These are phyloP conservation scores for Pachycephus smyrnensis DNA, from an alignment of 2,888 invertebrate species.

Conservation along the genomic window DNA sequence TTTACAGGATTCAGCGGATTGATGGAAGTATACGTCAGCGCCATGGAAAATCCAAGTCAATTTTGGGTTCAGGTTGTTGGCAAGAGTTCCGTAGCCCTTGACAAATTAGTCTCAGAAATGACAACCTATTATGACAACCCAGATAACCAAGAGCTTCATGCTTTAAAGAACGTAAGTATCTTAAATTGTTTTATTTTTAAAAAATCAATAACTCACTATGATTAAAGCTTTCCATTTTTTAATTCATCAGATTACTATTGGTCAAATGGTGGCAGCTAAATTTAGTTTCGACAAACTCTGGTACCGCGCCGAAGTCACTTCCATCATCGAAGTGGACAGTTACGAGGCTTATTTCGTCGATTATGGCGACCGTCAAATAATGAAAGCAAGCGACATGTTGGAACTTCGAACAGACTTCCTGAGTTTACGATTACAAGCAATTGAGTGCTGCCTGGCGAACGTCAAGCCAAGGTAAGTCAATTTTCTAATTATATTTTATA, in stretches of 20 bases:
- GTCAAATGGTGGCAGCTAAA: constrained; percentile 87
- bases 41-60: constrained; percentile 80
- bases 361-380: constrained; percentile 85
- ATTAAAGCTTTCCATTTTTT: constrained; percentile 52
- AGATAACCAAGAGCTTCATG: constrained; percentile 75
- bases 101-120: constrained; percentile 85
- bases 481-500: constrained; percentile 14
- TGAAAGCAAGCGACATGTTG: constrained; percentile 75
- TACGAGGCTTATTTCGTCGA: constrained; percentile 86
- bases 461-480: constrained; percentile 72
- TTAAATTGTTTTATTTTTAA: constrained; percentile 12
- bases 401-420: constrained; percentile 83
- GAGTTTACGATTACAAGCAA: constrained; percentile 82
- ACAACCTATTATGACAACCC: constrained; percentile 80
- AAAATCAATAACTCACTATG: not conserved
- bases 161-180: constrained; percentile 56
- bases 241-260: constrained; percentile 71
- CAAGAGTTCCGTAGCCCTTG: constrained; percentile 79
- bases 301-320: constrained; percentile 82
- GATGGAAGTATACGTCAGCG: constrained; percentile 89
- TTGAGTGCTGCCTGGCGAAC: constrained; percentile 86
- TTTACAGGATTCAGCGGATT: constrained; percentile 68
- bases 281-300: constrained; percentile 86
- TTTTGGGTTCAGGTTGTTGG: constrained; percentile 92
- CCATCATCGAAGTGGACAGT: constrained; percentile 72